Conservation (phyloP, 2,113 vertebrate genomes). For the Eclectus roratus region DNA sequence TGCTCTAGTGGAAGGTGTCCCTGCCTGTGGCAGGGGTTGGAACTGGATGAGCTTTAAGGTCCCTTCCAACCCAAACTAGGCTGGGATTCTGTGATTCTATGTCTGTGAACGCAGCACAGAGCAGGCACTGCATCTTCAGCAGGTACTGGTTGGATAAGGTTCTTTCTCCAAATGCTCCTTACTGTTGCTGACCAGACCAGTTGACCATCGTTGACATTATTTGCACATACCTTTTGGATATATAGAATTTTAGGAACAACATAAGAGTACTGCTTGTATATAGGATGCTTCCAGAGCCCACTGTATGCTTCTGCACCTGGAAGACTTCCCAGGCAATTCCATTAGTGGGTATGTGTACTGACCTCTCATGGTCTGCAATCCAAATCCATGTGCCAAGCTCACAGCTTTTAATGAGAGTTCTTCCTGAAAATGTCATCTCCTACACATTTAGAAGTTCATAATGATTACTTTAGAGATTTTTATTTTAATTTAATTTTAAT, state of each 20-base stretch:
- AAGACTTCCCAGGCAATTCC: not conserved
- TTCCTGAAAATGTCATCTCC: not conserved
- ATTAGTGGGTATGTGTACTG: fast-evolving
- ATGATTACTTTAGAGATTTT: fast-evolving
- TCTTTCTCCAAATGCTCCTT: not conserved
- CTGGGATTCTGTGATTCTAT: not conserved
- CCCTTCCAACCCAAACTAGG: not conserved
- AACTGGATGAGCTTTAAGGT: not conserved
- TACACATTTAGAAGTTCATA: not conserved
- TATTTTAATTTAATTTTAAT: not conserved
- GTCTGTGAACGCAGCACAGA: not conserved
- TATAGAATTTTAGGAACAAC: not conserved
- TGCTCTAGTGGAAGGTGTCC: not conserved
- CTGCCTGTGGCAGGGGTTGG: not conserved
- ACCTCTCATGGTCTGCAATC: not conserved
- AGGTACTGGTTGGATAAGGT: not conserved
- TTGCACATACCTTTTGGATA: not conserved
- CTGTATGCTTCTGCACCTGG: not conserved
- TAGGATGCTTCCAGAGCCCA: fast-evolving
- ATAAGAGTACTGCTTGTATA: fast-evolving
- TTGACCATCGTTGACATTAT: not conserved
- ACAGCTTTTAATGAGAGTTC: not conserved
- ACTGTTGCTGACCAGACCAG: not conserved
- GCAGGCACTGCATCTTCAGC: not conserved
- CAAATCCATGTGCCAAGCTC: not conserved